These are phyloP conservation scores for Holacanthus passer DNA, from an alignment of 2,113 vertebrate species.

Conservation along the genomic window DNA sequence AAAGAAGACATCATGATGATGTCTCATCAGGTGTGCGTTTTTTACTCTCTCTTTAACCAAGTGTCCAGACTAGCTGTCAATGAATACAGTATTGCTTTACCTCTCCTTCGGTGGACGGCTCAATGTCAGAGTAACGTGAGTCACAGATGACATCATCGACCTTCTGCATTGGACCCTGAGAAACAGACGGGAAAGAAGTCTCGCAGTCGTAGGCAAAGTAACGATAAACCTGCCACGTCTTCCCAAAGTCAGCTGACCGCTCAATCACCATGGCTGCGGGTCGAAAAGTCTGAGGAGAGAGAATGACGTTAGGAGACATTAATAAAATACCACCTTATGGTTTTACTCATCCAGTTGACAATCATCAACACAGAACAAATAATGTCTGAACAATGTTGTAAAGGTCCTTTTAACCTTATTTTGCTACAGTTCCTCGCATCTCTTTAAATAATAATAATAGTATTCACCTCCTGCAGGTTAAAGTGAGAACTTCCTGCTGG, in stretches of 20 bases:
- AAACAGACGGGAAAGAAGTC: conserved; percentile 89
- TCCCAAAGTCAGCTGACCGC: conserved; percentile 94
- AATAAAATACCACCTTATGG: background rate
- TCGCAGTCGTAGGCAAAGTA: conserved; percentile 98
- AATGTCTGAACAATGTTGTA: background rate
- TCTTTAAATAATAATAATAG: no score
- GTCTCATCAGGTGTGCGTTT: background rate
- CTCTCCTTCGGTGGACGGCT: conserved; percentile 97
- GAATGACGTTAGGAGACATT: background rate
- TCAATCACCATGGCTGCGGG: conserved; percentile 97
- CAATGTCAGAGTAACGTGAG: conserved; percentile 96
- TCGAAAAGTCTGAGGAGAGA: conserved; percentile 90
- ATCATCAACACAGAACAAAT: background rate
- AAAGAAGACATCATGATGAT: background rate
- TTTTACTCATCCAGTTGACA: background rate
- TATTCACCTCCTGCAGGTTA: no score
- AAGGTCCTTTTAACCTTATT: no score
- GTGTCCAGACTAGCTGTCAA: background rate
- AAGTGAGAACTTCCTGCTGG: no score
- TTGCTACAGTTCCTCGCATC: no score
- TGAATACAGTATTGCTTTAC: conserved; percentile 79
- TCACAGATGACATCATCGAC: conserved; percentile 98
- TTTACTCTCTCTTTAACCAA: background rate
- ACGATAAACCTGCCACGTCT: conserved; percentile 94
- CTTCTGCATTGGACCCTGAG: conserved; percentile 93